Conservation (phyloP, 2,797 vertebrate genomes). For the Enteromius viviparus region DNA sequence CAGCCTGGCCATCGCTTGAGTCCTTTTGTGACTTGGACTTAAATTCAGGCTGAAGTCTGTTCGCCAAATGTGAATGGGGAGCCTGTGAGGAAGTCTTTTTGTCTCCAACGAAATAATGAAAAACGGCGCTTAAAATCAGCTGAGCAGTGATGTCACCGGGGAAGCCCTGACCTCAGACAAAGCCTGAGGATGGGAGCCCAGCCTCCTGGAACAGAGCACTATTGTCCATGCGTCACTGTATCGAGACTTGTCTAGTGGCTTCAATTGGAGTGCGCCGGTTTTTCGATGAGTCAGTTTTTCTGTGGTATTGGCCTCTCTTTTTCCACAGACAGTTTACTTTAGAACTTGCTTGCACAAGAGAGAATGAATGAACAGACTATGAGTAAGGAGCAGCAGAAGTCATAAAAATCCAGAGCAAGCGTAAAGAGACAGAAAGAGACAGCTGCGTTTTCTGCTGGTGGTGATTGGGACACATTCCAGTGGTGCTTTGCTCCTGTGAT, state of each 20-base stretch:
- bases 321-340: slow-evolving; percentile 26
- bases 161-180: slow-evolving; percentile 74
- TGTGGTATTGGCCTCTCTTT: slow-evolving; percentile 33
- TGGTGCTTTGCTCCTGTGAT: slow-evolving; percentile 68
- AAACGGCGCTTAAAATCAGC: slow-evolving; percentile 67
- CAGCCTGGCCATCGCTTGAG: slow-evolving; percentile 17
- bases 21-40: slow-evolving; percentile 27
- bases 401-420: background rate
- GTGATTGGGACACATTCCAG: slow-evolving; percentile 58
- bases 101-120: slow-evolving; percentile 30
- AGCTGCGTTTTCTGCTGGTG: slow-evolving; percentile 45
- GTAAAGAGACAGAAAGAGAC: slow-evolving; percentile 1
- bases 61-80: slow-evolving; percentile 20
- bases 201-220: slow-evolving; percentile 63
- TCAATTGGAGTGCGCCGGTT: slow-evolving; percentile 46
- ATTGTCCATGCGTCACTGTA: slow-evolving; percentile 68
- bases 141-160: slow-evolving; percentile 75
- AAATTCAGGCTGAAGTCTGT: slow-evolving; percentile 10
- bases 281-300: slow-evolving; percentile 50
- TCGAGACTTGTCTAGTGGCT: slow-evolving; percentile 61
- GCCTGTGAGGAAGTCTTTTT: slow-evolving; percentile 35
- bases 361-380: slow-evolving; percentile 40
- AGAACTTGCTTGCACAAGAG: background rate
- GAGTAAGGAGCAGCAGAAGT: slow-evolving; percentile 29
- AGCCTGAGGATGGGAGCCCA: slow-evolving; percentile 63